Evolutionary conservation across 2,113 vertebrate genomes (phyloP), one percentile per base, ranked within the genome.

Genomic region (Callaeas wilsoni): DNA sequence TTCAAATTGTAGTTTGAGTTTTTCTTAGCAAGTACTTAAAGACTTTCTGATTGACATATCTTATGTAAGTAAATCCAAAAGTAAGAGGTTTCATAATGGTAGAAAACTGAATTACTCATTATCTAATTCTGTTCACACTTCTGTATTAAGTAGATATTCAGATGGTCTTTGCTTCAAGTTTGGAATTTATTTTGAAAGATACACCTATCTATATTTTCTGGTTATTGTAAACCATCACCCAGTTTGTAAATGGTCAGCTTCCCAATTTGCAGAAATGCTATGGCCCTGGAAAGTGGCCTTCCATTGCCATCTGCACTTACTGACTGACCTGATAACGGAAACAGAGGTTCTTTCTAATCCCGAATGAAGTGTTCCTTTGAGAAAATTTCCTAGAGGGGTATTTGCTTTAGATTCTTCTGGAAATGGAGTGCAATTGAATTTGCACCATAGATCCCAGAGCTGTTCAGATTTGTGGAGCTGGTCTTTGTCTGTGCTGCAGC

Each of bases 321-420:
- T 73, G 62, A 79, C 33, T 46, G 46, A 93, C 42, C 81, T 85
- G 78, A 59, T 87, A 49, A 59, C 70, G 71, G 78, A 82, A 94
- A 85, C 84, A 91, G 95, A 84, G 55, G 41, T 87, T 79, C 70
- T 85, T 94, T 94, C 55, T 94, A 94, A 89, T 82, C 50, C 63
- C 0, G 0, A 87, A 59, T 83, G n/a, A 96, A 79, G 17, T 55
- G 59, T 63, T 87, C 67, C 78, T 96, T 91, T 91, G 84, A 88
- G 93, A 77, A 93, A 50, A 62, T 80, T 95, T 97, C 63, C 81
- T 87, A n/a, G 70, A 65, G 41, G 49, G 13, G 12, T 75, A n/a
- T 82, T 94, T 96, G 65, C 53, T 93, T 85, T 89, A 62, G 67
- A 44, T 59, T 77, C 75, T 74, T 83, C 62, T 96, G 93, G 87